A percentile compares a stretch with the other conserved stretches of the same genome.
These are phyloP conservation scores for Champsocephalus esox DNA, from an alignment of 2,797 vertebrate species.

Conservation along the genomic window DNA sequence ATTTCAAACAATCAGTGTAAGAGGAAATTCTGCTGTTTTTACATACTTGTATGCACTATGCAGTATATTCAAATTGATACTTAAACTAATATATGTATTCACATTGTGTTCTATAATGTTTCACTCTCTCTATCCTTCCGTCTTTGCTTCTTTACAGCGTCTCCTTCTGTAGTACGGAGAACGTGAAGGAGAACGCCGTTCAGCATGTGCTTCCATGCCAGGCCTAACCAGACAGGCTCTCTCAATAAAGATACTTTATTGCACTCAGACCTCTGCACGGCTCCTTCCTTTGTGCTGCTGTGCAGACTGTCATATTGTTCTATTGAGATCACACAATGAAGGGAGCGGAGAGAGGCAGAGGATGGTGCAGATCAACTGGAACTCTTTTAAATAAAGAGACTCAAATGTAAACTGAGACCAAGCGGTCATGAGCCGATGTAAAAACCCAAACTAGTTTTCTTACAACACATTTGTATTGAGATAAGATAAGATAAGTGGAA, in stretches of 20 bases:
- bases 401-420: constrained; percentile 1
- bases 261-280: constrained; percentile 10
- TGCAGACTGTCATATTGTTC: background rate
- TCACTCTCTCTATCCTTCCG: constrained; percentile 1
- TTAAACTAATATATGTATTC: background rate
- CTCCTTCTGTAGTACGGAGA: constrained; percentile 82
- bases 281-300: constrained; percentile 6
- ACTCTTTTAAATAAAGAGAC: background rate
- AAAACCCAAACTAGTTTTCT: background rate
- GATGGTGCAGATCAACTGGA: background rate
- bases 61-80: background rate
- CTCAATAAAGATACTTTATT: constrained; percentile 54
- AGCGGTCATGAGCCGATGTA: background rate
- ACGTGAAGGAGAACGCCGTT: constrained; percentile 82
- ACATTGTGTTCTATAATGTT: background rate
- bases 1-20: background rate
- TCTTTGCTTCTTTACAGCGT: constrained; percentile 67
- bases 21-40: background rate
- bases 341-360: background rate
- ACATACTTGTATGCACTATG: background rate
- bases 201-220: constrained; percentile 84
- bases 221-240: constrained; percentile 1
- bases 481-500: no score
- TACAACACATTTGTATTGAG: background rate
- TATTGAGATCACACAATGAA: constrained; percentile 1